Conservation (phyloP, 2,113 vertebrate genomes). For the Gobio gobio region DNA sequence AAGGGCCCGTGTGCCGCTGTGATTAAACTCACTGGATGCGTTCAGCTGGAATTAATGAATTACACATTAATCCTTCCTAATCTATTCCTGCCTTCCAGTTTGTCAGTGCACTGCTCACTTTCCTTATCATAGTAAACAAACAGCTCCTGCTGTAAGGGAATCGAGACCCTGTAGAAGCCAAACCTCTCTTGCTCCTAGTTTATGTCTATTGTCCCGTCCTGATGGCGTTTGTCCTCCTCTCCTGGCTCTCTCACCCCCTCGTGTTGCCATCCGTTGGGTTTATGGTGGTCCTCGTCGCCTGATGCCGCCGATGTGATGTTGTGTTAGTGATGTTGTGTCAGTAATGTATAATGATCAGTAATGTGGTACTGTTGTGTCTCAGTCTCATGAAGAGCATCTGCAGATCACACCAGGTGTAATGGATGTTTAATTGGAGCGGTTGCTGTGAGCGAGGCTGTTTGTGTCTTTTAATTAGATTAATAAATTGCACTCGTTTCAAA, state of each 20-base stretch:
- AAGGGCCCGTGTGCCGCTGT: not conserved
- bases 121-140: slow-evolving; percentile 12
- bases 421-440: too few species aligned
- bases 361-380: not conserved
- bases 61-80: slow-evolving; percentile 27
- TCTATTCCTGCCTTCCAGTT: slow-evolving; percentile 1
- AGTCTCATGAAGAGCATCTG: too few species aligned
- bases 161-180: not conserved
- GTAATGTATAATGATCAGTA: not conserved
- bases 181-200: not conserved
- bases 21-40: not conserved
- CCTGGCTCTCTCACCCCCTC: not conserved
- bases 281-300: too few species aligned
- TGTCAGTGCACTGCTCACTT: not conserved
- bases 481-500: too few species aligned
- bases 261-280: not conserved
- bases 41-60: slow-evolving; percentile 23
- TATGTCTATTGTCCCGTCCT: not conserved
- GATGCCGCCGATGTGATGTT: not conserved
- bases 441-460: too few species aligned
- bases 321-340: not conserved
- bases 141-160: not conserved
- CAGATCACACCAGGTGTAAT: too few species aligned
- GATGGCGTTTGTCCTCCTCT: not conserved
- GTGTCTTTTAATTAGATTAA: too few species aligned